Conservation (phyloP, 2,113 vertebrate species). For the Climacteris rufus region DNA sequence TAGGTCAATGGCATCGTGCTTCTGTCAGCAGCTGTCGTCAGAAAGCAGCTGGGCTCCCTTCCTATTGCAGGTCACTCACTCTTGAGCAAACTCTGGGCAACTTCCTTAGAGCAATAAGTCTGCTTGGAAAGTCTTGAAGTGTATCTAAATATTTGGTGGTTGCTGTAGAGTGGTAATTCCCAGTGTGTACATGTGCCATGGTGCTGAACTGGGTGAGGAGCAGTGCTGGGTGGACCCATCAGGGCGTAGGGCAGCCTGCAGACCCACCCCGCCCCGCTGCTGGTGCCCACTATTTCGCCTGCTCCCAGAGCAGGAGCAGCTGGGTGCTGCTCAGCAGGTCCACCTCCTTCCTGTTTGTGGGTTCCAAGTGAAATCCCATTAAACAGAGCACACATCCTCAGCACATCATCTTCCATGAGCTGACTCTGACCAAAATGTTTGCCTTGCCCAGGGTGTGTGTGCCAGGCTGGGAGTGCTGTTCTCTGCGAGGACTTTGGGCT, state of each 20-base stretch:
- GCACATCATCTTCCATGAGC: neutral
- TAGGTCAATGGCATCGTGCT: neutral
- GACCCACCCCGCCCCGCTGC: neutral
- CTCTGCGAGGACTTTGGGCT: neutral
- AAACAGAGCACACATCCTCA: neutral
- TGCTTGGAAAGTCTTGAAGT: neutral
- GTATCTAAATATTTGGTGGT: constrained; percentile 41
- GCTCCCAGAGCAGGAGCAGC: neutral
- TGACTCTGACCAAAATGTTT: neutral
- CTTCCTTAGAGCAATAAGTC: constrained; percentile 11
- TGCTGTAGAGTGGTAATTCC: constrained; percentile 32
- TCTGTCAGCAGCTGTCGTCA: constrained; percentile 37
- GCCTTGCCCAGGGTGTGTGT: accelerated
- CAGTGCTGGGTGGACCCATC: neutral
- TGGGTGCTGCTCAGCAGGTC: neutral
- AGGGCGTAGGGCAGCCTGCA: neutral
- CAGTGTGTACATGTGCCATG: neutral
- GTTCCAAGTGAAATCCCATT: neutral
- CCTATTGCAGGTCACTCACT: neutral
- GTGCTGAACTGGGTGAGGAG: neutral
- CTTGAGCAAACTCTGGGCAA: constrained; percentile 27
- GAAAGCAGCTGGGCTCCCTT: constrained; percentile 2
- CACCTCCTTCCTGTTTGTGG: neutral
- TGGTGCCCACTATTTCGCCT: neutral
- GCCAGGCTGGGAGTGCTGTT: neutral